Evolutionary conservation across 2,797 vertebrate genomes (phyloP).

Genomic region (Tamandua tetradactyla): DNA sequence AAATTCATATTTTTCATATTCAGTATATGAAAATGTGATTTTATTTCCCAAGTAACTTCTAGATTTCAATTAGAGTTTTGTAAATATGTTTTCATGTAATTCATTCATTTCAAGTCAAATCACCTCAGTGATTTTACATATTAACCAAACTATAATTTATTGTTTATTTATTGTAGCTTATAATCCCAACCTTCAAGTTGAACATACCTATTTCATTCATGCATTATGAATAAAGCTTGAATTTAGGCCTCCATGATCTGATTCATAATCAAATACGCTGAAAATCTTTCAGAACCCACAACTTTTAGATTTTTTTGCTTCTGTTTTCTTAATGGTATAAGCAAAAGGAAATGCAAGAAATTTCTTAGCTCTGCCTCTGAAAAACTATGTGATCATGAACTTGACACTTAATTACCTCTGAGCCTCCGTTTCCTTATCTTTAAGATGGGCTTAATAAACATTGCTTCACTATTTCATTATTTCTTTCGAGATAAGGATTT

Average conservation of each 20-base stretch:
- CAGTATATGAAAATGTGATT: not conserved
- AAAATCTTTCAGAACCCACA: not conserved
- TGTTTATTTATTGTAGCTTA: not conserved
- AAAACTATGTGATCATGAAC: not conserved
- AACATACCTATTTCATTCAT: not conserved
- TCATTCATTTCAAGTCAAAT: not conserved
- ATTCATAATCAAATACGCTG: not conserved
- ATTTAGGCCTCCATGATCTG: not conserved
- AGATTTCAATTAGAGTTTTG: not conserved
- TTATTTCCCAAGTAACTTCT: not conserved
- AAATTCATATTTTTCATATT: not conserved
- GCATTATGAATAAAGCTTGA: not conserved
- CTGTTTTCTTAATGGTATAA: not conserved
- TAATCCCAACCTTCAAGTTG: not conserved
- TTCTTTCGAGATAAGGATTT: not conserved
- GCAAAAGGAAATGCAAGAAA: not conserved
- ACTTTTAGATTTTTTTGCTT: not conserved
- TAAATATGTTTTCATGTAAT: not conserved
- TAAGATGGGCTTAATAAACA: not conserved
- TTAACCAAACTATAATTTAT: not conserved
- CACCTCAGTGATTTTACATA: not conserved
- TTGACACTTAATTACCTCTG: not conserved
- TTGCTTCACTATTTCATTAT: not conserved
- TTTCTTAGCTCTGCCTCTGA: not conserved
- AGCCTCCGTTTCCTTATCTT: not conserved